A percentile compares a stretch with the other conserved stretches of the same genome.
Evolutionary conservation across 23 tunicate species (phyloP).

Genomic region (Trididemnum clinides): DNA sequence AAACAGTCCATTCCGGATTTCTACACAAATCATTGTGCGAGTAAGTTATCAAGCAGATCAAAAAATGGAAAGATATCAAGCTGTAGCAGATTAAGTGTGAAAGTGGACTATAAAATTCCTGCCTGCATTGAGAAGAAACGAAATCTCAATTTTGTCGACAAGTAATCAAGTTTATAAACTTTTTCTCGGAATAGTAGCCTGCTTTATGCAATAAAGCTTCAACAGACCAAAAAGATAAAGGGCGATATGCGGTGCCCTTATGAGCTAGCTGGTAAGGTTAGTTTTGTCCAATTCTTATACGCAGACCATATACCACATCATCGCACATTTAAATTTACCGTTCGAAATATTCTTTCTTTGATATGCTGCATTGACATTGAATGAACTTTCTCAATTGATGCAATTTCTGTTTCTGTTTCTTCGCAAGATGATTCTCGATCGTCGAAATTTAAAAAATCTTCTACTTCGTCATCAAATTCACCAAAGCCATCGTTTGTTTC

Average conservation of each 20-base stretch:
- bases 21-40: too few relatives aligned
- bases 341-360: conserved; percentile 73
- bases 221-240: background rate
- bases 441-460: conserved; percentile 75
- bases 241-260: too few relatives aligned
- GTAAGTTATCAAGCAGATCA: too few relatives aligned
- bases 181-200: too few relatives aligned
- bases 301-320: background rate
- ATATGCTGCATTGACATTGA: conserved; percentile 88
- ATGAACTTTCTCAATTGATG: conserved; percentile 84
- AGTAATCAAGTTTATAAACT: too few relatives aligned
- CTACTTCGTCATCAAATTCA: conserved; percentile 48
- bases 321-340: conserved; percentile 33
- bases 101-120: too few relatives aligned
- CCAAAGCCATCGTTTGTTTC: conserved; percentile 22
- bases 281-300: background rate
- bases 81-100: too few relatives aligned
- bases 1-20: conserved; percentile 92
- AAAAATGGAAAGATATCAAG: too few relatives aligned
- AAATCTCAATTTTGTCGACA: too few relatives aligned
- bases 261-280: background rate
- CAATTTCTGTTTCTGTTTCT: conserved; percentile 91
- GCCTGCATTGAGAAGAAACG: too few relatives aligned
- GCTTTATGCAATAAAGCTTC: conserved; percentile 16
- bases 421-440: conserved; percentile 86